phyloP scores from a whole-genome alignment of 2,113 vertebrate species.

The Prionailurus bengalensis region DNA sequence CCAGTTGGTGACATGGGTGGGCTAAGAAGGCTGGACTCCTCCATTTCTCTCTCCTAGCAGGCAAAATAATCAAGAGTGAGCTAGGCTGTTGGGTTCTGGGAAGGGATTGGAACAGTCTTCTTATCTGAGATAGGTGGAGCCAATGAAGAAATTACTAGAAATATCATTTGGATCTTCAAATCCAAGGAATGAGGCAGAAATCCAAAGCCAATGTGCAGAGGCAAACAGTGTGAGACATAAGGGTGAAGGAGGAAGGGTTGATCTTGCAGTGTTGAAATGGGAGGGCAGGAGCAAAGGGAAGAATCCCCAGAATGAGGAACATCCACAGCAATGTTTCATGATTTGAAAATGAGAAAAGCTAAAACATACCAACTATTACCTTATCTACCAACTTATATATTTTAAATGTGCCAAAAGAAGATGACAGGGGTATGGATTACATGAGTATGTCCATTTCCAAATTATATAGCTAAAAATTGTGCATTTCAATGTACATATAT shows the following conservation, averaged over 20 bases:
- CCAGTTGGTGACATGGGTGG: background rate
- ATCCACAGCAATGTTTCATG: background rate
- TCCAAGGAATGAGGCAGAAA: background rate
- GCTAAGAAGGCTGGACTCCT: background rate
- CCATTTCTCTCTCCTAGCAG: background rate
- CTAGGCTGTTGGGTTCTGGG: background rate
- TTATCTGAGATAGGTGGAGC: background rate
- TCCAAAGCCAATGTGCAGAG: background rate
- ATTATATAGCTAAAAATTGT: background rate
- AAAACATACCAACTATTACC: background rate
- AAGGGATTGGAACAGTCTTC: background rate
- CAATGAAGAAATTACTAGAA: conserved; percentile 17
- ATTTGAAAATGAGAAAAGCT: background rate
- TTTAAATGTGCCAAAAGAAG: background rate
- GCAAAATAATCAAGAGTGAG: background rate
- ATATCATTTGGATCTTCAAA: conserved; percentile 37
- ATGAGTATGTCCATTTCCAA: background rate
- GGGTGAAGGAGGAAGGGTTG: background rate
- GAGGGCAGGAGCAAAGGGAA: background rate
- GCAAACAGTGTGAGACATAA: background rate
- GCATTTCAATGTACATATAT: background rate
- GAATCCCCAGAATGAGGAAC: background rate
- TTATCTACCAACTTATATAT: background rate
- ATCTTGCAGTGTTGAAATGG: background rate
- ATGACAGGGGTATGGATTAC: background rate